A percentile compares a stretch with the other conserved stretches of the same genome.
These are phyloP conservation scores for Dasysyrphus tricinctus DNA, from an alignment of 2,888 invertebrate genomes.

Conservation along the genomic window DNA sequence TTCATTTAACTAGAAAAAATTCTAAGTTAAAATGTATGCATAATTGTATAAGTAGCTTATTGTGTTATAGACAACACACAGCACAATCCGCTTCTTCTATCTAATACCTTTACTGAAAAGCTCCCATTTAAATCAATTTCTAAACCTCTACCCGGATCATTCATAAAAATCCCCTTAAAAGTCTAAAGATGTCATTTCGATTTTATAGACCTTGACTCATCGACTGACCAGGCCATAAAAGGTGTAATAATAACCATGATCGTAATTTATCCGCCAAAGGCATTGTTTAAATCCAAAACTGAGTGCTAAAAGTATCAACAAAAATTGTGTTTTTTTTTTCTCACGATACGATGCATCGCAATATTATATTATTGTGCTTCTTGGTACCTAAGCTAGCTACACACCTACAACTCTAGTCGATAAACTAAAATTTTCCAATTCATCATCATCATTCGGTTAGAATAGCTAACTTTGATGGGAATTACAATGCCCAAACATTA, in stretches of 20 bases:
- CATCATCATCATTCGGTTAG: conserved; percentile 57
- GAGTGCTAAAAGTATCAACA: conserved; percentile 31
- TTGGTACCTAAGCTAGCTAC: neutral
- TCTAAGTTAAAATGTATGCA: no score
- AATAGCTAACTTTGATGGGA: conserved; percentile 22
- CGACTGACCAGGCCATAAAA: neutral
- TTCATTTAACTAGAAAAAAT: no score
- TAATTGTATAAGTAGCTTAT: no score
- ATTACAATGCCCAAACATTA: conserved; percentile 3
- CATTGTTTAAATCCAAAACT: conserved; percentile 19
- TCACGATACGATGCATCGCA: conserved; percentile 33
- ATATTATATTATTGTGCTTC: conserved; percentile 3
- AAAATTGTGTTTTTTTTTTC: conserved; percentile 58
- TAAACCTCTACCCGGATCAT: conserved; percentile 25
- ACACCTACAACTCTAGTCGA: neutral
- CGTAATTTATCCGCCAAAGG: neutral
- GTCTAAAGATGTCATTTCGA: conserved; percentile 53
- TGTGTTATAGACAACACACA: no score
- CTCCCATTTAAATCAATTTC: neutral
- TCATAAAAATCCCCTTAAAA: conserved; percentile 57
- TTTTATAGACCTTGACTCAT: conserved; percentile 63
- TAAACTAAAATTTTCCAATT: conserved; percentile 43
- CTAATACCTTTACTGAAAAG: neutral
- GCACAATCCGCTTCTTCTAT: no score
- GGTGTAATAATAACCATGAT: neutral